Conservation (phyloP, 2,797 vertebrate genomes). For the Alfaro cultratus region DNA sequence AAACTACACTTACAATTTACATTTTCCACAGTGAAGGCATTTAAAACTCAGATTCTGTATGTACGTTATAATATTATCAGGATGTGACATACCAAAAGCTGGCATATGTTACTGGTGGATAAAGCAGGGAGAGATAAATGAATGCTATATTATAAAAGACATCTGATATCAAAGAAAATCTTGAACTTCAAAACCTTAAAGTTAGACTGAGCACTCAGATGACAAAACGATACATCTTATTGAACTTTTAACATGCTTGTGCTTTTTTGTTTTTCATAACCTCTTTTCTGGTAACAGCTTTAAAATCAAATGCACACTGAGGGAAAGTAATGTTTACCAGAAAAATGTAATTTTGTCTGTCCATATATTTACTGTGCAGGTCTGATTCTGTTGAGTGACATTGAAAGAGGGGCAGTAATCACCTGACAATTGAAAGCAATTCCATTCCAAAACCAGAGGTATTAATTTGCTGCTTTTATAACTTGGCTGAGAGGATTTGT, state of each 20-base stretch:
- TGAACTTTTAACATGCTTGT: neutral
- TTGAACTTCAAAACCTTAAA: neutral
- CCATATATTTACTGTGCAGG: neutral
- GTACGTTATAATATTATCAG: neutral
- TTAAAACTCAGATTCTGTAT: neutral
- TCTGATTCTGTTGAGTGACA: neutral
- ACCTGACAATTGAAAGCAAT: neutral
- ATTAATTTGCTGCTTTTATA: slow-evolving; percentile 19
- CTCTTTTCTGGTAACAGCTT: neutral
- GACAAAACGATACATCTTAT: neutral
- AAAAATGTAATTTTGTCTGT: neutral
- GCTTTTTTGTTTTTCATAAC: neutral
- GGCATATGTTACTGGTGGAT: no score
- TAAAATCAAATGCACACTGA: neutral
- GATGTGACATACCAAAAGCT: neutral
- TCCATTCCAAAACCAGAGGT: neutral
- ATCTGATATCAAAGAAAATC: neutral
- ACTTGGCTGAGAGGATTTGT: slow-evolving; percentile 4
- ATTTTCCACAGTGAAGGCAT: neutral
- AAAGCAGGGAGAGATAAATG: neutral
- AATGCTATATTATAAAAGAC: neutral
- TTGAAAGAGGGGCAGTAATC: neutral
- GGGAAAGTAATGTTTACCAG: neutral
- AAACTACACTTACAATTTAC: neutral
- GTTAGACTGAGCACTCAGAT: neutral